Conservation (phyloP, 2,888 invertebrate genomes). For the Adelphocoris suturalis region DNA sequence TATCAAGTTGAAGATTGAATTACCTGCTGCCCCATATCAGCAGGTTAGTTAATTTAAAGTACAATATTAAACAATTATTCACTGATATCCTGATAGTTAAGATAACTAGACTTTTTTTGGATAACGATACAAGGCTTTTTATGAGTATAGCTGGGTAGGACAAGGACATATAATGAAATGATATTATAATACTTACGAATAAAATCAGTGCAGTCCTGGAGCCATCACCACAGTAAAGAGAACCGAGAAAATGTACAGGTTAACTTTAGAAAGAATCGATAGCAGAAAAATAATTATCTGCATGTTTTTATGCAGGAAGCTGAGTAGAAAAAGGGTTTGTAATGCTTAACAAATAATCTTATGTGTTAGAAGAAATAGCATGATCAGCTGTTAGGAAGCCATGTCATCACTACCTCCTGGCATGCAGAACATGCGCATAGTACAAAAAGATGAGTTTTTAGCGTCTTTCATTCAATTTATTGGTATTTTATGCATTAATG, state of each 20-base stretch:
- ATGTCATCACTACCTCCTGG: not conserved
- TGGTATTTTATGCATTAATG: no score
- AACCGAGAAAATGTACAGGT: constrained; percentile 63
- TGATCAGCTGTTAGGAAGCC: not conserved
- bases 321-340: not conserved
- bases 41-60: no score
- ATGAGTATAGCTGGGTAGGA: not conserved
- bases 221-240: constrained; percentile 62
- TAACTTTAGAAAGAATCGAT: constrained; percentile 28
- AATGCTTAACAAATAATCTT: not conserved
- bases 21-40: no score
- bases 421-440: not conserved
- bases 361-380: not conserved
- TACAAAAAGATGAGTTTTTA: not conserved
- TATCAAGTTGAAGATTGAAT: no score
- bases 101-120: no score
- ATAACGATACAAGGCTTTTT: no score
- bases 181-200: constrained; percentile 44
- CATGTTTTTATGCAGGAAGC: not conserved
- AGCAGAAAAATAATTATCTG: not conserved
- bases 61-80: no score
- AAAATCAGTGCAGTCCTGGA: constrained; percentile 62
- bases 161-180: not conserved
- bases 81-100: no score
- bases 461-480: no score